Percentiles rank a stretch among this genome's conserved stretches.
These are phyloP conservation scores for Dallia pectoralis DNA, from an alignment of 2,797 vertebrate species.

Conservation along the genomic window DNA sequence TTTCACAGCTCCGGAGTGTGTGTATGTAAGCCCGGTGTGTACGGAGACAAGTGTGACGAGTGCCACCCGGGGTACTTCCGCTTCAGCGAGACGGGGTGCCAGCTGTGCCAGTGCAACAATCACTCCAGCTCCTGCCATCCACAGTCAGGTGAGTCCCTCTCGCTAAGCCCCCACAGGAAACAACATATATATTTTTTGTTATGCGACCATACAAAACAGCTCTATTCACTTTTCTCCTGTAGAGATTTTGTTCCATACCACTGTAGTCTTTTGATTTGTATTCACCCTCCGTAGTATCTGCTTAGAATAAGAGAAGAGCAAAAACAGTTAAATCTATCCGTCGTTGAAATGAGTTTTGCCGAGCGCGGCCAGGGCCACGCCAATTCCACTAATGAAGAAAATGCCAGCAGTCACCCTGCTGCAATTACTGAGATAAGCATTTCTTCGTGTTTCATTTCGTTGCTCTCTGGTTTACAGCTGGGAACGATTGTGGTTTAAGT, in stretches of 20 bases:
- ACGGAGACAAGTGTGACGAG: constrained; percentile 80
- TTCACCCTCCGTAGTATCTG: not conserved
- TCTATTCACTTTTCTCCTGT: not conserved
- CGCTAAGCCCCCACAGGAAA: not conserved
- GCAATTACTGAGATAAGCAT: constrained; percentile 4
- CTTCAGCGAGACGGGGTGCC: constrained; percentile 80
- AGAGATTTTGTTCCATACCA: not conserved
- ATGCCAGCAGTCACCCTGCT: not conserved
- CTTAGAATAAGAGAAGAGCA: not conserved
- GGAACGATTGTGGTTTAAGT: constrained; percentile 1
- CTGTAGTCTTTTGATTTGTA: constrained; percentile 6
- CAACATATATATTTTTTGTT: constrained; percentile 13
- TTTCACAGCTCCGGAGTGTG: constrained; percentile 84
- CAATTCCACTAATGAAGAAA: constrained; percentile 6
- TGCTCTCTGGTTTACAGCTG: not conserved
- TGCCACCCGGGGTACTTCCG: constrained; percentile 86
- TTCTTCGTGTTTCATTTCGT: not conserved
- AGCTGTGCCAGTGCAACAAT: constrained; percentile 85
- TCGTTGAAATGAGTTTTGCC: not conserved
- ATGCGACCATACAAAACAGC: not conserved
- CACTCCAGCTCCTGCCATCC: constrained; percentile 83
- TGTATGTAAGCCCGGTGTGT: constrained; percentile 83
- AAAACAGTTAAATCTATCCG: not conserved
- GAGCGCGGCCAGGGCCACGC: not conserved
- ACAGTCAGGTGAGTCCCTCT: constrained; percentile 72